These are phyloP conservation scores for Drosophila insularis DNA, from an alignment of 1,140 invertebrate species.

Conservation along the genomic window DNA sequence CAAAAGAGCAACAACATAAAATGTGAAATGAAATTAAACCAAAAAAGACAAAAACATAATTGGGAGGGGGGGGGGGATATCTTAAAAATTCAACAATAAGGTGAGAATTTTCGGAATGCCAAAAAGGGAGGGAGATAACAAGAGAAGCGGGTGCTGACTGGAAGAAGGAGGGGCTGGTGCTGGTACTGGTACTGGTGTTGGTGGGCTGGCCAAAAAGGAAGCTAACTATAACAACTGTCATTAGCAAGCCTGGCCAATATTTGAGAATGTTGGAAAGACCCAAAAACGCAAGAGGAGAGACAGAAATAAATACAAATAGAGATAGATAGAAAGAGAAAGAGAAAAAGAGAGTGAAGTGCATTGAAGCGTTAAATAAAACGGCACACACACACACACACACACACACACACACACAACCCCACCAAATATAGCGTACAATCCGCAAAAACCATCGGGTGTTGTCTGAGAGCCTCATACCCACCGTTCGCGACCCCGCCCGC, in stretches of 20 bases:
- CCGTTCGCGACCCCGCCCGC: slow-evolving; percentile 14
- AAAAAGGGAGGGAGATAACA: too few species aligned
- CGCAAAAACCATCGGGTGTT: slow-evolving; percentile 42
- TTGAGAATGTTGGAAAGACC: background rate
- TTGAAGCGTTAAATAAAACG: slow-evolving; percentile 47
- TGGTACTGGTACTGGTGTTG: too few species aligned
- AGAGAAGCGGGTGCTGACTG: background rate
- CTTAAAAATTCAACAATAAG: slow-evolving; percentile 4
- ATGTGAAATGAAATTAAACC: slow-evolving; percentile 12
- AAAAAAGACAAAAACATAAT: background rate
- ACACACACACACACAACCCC: slow-evolving; percentile 48
- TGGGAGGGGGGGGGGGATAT: background rate
- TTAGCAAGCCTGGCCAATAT: slow-evolving; percentile 28
- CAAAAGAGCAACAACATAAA: slow-evolving; percentile 5
- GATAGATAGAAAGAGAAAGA: slow-evolving; percentile 9
- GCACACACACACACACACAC: slow-evolving; percentile 24
- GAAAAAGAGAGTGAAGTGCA: slow-evolving; percentile 20
- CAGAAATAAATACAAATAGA: slow-evolving; percentile 17
- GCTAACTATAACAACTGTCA: slow-evolving; percentile 27
- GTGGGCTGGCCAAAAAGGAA: background rate
- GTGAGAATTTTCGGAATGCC: background rate
- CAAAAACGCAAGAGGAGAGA: slow-evolving; percentile 21
- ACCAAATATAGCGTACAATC: slow-evolving; percentile 20
- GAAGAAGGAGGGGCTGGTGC: background rate
- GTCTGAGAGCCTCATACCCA: slow-evolving; percentile 37